Conservation (phyloP, 1,140 invertebrate genomes). For the Heliothis virescens region DNA sequence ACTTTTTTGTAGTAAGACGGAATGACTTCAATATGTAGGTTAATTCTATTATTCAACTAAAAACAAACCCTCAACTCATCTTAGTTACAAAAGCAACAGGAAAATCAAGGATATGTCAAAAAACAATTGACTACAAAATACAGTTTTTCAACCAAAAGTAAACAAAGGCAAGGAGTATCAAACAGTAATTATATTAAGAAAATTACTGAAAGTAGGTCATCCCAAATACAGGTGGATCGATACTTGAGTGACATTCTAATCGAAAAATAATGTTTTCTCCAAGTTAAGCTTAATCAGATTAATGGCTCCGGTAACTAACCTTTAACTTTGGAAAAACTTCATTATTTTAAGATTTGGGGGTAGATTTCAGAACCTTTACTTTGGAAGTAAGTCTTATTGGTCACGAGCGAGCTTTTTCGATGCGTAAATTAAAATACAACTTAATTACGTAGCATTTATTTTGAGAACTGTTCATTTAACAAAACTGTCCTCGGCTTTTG, state of each 20-base stretch:
- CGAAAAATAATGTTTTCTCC: constrained; percentile 25
- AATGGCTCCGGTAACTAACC: constrained; percentile 7
- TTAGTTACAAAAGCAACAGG: background rate
- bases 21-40: no score
- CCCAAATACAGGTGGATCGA: constrained; percentile 4
- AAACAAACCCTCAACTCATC: no score
- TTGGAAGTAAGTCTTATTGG: no score
- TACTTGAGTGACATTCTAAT: constrained; percentile 21
- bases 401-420: no score
- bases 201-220: background rate
- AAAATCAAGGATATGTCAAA: background rate
- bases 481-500: no score
- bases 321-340: background rate
- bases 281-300: constrained; percentile 25
- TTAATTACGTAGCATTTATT: no score
- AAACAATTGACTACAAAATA: background rate
- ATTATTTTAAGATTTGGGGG: background rate
- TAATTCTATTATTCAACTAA: no score
- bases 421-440: no score
- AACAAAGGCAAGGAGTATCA: constrained; percentile 9
- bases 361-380: background rate
- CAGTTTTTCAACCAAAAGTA: constrained; percentile 7
- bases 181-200: constrained; percentile 24
- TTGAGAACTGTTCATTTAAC: no score
- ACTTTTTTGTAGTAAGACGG: no score